Percentiles rank a stretch among this genome's conserved stretches.
Conservation (phyloP, 2,797 vertebrate species). For the Oophaga sylvatica region DNA sequence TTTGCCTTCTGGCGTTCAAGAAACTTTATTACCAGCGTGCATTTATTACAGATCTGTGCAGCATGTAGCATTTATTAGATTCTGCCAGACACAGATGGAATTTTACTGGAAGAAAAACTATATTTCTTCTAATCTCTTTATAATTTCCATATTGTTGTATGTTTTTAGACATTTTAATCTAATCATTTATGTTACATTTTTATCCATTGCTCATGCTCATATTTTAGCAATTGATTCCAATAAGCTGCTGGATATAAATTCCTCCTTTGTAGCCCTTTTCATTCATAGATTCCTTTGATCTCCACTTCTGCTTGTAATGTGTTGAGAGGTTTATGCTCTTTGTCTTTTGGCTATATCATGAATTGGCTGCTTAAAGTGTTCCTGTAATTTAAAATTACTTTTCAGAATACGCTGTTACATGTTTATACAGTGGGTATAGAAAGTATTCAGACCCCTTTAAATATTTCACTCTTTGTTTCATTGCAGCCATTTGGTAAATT, state of each 20-base stretch:
- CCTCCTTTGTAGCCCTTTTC: neutral
- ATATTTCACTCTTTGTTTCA: too few species aligned
- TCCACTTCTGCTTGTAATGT: neutral
- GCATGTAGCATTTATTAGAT: slow-evolving; percentile 45
- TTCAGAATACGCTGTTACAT: neutral
- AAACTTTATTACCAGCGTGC: slow-evolving; percentile 30
- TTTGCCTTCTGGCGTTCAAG: slow-evolving; percentile 27
- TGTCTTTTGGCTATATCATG: neutral
- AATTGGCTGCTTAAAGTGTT: neutral
- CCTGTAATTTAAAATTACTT: neutral
- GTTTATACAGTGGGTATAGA: too few species aligned
- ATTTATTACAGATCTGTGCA: slow-evolving; percentile 41
- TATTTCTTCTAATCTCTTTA: slow-evolving; percentile 25
- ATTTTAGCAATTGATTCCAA: too few species aligned
- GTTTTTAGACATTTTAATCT: neutral
- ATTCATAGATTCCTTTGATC: neutral
- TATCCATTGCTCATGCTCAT: neutral
- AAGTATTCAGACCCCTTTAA: too few species aligned
- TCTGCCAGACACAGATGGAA: slow-evolving; percentile 25
- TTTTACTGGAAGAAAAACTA: slow-evolving; percentile 5
- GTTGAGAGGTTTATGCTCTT: neutral
- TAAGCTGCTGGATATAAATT: neutral
- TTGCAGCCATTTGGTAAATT: too few species aligned
- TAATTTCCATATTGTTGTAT: slow-evolving; percentile 1
- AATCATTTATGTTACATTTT: neutral